Percentiles rank a stretch among this genome's conserved stretches.
Conservation (phyloP, 2,797 vertebrate genomes). For the Buceros bicornis region DNA sequence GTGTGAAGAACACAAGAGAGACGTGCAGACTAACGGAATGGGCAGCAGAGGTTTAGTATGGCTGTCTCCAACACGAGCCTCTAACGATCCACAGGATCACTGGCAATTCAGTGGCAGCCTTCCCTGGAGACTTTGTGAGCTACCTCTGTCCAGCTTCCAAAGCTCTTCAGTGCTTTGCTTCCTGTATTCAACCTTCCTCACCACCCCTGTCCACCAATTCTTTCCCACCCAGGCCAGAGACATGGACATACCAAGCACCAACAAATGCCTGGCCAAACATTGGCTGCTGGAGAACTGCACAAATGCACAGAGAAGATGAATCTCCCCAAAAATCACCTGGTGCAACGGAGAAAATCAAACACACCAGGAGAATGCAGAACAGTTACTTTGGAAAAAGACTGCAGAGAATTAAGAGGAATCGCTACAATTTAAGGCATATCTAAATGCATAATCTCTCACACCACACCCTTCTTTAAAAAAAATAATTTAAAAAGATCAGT, state of each 20-base stretch:
- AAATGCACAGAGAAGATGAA: not conserved
- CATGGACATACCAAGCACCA: not conserved
- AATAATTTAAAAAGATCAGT: not conserved
- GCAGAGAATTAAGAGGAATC: not conserved
- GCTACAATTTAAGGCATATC: not conserved
- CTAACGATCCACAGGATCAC: not conserved
- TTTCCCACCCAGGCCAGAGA: not conserved
- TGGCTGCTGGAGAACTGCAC: not conserved
- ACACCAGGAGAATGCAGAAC: not conserved
- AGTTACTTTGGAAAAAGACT: not conserved
- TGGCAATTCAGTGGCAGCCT: not conserved
- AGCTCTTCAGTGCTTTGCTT: not conserved
- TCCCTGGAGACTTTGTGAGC: not conserved
- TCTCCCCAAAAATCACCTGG: not conserved
- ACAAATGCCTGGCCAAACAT: not conserved
- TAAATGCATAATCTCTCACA: not conserved
- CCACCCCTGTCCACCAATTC: not conserved
- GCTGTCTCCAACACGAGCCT: not conserved
- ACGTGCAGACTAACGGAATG: not conserved
- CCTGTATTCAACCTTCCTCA: not conserved
- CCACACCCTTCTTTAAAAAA: not conserved
- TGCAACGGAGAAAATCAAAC: not conserved
- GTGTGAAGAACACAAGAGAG: not conserved
- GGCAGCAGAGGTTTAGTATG: not conserved
- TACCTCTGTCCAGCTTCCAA: not conserved